phyloP scores from a whole-genome alignment of 2,113 vertebrate genomes.

The Clarias gariepinus region DNA sequence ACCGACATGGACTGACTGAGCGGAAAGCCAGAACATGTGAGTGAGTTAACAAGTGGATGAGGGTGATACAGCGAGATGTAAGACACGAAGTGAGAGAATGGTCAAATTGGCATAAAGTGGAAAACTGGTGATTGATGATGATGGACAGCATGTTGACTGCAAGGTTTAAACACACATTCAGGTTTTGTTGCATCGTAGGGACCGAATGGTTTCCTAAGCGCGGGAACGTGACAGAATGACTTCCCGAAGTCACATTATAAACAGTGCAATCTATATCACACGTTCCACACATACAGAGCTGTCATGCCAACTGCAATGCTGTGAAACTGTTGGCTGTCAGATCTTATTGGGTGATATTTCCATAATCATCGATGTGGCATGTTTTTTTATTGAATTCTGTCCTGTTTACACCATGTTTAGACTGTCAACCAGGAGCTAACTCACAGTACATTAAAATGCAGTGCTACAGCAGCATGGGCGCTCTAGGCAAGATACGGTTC shows the following conservation, averaged over 20 bases:
- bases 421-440: constrained; percentile 4
- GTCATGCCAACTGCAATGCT: neutral
- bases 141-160: neutral
- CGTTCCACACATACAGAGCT: neutral
- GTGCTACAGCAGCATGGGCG: no score
- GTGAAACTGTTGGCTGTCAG: neutral
- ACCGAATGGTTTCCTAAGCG: neutral
- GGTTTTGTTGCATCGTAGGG: neutral
- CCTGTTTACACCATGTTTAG: constrained; percentile 15
- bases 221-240: neutral
- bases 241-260: neutral
- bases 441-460: neutral
- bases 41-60: neutral
- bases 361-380: neutral
- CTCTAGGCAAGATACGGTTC: neutral
- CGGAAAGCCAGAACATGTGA: constrained; percentile 11
- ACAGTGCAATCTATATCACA: neutral
- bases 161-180: neutral
- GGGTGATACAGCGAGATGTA: constrained; percentile 37
- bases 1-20: constrained; percentile 63
- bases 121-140: neutral
- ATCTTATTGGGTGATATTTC: neutral
- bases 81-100: neutral
- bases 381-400: constrained; percentile 4
- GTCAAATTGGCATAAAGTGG: neutral